Evolutionary conservation across 2,797 vertebrate genomes (phyloP).

Genomic region (Percopsis omiscomaycus): DNA sequence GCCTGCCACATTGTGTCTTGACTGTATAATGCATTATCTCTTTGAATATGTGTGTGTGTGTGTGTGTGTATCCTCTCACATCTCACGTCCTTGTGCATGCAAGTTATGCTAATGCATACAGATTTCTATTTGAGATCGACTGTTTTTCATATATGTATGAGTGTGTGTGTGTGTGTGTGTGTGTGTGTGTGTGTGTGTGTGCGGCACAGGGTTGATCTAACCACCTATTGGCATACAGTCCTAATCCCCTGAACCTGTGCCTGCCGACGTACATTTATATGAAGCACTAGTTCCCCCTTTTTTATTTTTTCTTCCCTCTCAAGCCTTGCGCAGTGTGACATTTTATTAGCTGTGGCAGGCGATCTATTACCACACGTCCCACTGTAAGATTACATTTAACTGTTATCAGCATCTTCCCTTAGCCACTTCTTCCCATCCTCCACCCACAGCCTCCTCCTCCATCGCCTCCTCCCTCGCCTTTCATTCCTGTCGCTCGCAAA

Average conservation of each 20-base stretch:
- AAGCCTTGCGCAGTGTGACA: slow-evolving; percentile 44
- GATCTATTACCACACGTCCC: slow-evolving; percentile 73
- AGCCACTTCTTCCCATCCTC: not conserved
- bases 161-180: slow-evolving; percentile 1
- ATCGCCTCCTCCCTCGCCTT: not conserved
- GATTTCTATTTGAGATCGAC: not conserved
- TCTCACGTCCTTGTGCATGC: no score
- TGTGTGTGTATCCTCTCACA: slow-evolving; percentile 6
- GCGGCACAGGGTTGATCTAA: not conserved
- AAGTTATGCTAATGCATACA: no score
- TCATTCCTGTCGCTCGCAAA: not conserved
- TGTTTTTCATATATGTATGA: slow-evolving; percentile 5
- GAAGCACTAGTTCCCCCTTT: slow-evolving; percentile 73
- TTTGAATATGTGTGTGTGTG: slow-evolving; percentile 11
- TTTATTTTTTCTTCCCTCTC: slow-evolving; percentile 55
- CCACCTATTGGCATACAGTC: not conserved
- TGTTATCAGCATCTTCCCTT: slow-evolving; percentile 33
- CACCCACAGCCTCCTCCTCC: not conserved
- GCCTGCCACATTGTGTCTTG: not conserved
- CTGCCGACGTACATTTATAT: slow-evolving; percentile 64
- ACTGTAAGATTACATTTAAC: slow-evolving; percentile 66
- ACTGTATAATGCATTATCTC: not conserved
- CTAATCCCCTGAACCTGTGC: slow-evolving; percentile 56
- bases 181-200: slow-evolving; percentile 30
- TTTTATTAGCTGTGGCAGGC: slow-evolving; percentile 76